Conservation (phyloP, 2,113 vertebrate genomes). For the Parus major region DNA sequence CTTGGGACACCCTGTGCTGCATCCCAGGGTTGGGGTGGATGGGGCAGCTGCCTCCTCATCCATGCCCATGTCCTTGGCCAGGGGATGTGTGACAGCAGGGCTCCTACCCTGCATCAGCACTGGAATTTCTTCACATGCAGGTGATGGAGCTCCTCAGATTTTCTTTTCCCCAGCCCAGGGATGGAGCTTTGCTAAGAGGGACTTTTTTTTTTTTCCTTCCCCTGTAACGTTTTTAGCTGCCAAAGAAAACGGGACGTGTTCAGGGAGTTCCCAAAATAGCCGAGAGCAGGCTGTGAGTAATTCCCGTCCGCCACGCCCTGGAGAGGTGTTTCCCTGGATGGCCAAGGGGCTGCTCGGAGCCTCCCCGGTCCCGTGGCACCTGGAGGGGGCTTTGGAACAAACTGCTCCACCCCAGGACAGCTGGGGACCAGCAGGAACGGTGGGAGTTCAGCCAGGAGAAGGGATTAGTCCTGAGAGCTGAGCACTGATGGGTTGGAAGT, state of each 20-base stretch:
- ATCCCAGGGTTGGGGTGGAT: background rate
- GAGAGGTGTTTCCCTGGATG: background rate
- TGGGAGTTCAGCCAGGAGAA: background rate
- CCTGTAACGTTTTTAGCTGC: background rate
- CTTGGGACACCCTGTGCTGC: background rate
- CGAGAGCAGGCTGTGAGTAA: background rate
- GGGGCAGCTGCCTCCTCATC: background rate
- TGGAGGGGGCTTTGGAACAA: background rate
- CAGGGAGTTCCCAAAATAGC: constrained; percentile 24
- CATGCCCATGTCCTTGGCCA: fast-evolving
- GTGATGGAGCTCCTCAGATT: background rate
- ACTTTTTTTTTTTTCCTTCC: background rate
- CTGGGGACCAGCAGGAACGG: background rate
- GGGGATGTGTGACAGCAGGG: background rate
- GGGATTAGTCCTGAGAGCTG: background rate
- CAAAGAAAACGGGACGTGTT: constrained; percentile 10
- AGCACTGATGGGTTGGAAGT: background rate
- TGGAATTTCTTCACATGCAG: background rate
- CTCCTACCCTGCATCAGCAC: fast-evolving
- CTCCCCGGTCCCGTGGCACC: fast-evolving
- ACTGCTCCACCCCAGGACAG: background rate
- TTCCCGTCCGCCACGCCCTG: background rate
- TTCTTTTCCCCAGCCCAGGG: background rate
- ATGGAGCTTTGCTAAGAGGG: background rate
- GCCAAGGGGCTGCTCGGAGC: background rate